Base-by-base conservation (phyloP, 92 coral and sea anemone genomes). In the Chrysogorgia sp. region DNA sequence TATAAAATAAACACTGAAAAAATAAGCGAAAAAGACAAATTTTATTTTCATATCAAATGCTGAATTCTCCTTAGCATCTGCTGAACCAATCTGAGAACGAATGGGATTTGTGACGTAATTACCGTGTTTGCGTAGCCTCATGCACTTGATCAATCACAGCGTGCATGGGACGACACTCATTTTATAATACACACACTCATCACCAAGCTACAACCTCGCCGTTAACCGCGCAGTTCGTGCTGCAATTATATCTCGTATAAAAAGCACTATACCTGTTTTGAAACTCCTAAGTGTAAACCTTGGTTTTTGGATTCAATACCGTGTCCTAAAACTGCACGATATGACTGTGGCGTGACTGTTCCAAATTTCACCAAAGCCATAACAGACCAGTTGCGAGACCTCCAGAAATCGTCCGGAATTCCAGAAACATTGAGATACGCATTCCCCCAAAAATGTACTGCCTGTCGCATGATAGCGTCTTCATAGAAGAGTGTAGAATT, bases 261-360 rank as follows among this genome's bases (percentile, higher is more conserved):
- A 21, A 0, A 29, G 24, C 12, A 20, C 33, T 52, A 34, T 70
- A 90, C 96, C 88, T 83, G 57, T 3, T 52, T 24, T 35, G 24
- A 40, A 19, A 91, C 37, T 10, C 97, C 97, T 26, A 92, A 79
- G 57, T 92, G 97, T 37, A 92, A 82, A 23, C 97, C 97, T n/a
- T 82, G 58, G 59, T 59, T 30, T 0, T 17, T 28, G 7, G 35
- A 12, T 19, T 69, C 2, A 30, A 22, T 66, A 0, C 97, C 97
- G 48, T 92, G 88, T 1, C 97, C 93, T 10, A 92, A 32, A 17
- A 92, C 68, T 29, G 86, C 56, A n/a, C 82, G 24, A 32, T 88
- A 90, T 30, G 15, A 32, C 20, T 66, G 50, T 33, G 86, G 37
- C 0, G 84, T 84, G 28, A 58, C 59, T 3, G 84, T 86, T n/a